phyloP scores from a whole-genome alignment of 2,797 vertebrate species.

The Heliangelus exortis region DNA sequence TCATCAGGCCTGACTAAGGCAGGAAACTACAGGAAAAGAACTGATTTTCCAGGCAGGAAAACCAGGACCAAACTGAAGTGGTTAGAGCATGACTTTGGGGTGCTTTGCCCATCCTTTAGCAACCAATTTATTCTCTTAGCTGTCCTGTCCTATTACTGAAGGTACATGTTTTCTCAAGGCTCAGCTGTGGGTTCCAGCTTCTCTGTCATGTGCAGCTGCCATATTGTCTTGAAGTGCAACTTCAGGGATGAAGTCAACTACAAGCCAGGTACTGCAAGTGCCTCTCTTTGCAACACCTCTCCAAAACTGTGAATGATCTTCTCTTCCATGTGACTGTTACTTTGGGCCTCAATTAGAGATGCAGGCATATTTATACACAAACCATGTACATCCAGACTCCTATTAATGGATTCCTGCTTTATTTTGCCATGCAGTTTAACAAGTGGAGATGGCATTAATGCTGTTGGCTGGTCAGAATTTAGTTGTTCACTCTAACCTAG shows the following conservation, averaged over 20 bases:
- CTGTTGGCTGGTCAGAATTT: neutral
- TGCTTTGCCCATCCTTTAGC: neutral
- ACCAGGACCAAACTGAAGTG: neutral
- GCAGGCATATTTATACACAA: neutral
- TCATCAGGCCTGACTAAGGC: slow-evolving; percentile 18
- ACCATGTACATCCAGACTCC: neutral
- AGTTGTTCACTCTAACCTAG: neutral
- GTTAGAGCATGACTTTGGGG: neutral
- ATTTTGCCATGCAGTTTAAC: neutral
- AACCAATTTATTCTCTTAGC: neutral
- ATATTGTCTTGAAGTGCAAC: neutral
- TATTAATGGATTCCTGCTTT: neutral
- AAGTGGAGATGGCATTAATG: neutral
- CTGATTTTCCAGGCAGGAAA: slow-evolving; percentile 4
- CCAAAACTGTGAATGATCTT: fast-evolving
- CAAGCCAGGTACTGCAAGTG: neutral
- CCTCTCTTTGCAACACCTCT: neutral
- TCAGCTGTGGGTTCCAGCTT: neutral
- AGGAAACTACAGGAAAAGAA: neutral
- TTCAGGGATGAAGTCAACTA: neutral
- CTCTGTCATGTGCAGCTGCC: neutral
- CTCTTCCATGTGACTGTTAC: neutral
- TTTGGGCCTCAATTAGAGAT: neutral
- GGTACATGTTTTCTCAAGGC: neutral
- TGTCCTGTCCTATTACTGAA: neutral